phyloP scores from a whole-genome alignment of 2,113 vertebrate species.

The Cromileptes altivelis region DNA sequence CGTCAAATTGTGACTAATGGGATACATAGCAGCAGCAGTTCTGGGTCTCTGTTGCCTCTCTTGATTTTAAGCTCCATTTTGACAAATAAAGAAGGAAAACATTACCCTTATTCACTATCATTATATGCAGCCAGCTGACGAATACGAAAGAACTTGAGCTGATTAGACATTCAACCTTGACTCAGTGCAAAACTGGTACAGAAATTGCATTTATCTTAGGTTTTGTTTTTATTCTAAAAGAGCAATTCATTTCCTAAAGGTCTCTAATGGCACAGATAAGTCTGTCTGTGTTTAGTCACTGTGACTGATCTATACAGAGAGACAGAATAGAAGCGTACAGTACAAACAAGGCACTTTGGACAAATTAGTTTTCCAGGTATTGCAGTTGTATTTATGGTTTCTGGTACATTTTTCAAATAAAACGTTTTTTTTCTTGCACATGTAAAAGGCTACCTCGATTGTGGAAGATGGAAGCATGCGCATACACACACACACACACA shows the following conservation, averaged over 20 bases:
- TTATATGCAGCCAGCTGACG: background rate
- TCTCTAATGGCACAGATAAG: conserved; percentile 18
- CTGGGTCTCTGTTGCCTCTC: background rate
- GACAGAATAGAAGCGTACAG: background rate
- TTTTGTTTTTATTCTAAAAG: conserved; percentile 24
- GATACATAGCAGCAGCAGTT: background rate
- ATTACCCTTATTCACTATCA: background rate
- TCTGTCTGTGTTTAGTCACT: conserved; percentile 20
- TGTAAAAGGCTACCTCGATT: conserved; percentile 26
- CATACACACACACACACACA: background rate
- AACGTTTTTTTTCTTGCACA: background rate
- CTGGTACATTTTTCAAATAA: conserved; percentile 25
- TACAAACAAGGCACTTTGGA: background rate
- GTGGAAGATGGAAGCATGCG: background rate
- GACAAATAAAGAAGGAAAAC: background rate
- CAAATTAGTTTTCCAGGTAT: conserved; percentile 11
- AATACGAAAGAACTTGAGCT: background rate
- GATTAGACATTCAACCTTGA: background rate
- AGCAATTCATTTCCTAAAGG: conserved; percentile 12
- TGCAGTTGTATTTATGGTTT: conserved; percentile 10
- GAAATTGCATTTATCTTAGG: background rate
- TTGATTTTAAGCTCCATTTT: background rate
- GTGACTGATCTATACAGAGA: conserved; percentile 23
- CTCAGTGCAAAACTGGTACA: background rate
- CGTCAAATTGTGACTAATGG: background rate